phyloP scores from a whole-genome alignment of 2,888 invertebrate species.

The Ganaspis brasiliensis region DNA sequence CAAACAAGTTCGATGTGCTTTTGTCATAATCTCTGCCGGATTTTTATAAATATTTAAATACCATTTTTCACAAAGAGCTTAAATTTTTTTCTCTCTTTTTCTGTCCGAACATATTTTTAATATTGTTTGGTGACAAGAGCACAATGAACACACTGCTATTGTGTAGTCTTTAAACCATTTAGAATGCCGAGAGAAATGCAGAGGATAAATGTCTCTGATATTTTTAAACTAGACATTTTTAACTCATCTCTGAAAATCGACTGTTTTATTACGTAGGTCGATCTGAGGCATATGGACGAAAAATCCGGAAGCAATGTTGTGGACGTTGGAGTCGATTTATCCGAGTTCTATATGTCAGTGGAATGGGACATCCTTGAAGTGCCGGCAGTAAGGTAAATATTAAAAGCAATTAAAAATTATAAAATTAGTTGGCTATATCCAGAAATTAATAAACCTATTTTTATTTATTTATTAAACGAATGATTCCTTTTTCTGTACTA shows the following conservation, averaged over 20 bases:
- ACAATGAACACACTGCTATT: neutral
- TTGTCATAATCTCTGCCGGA: neutral
- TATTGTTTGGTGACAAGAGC: neutral
- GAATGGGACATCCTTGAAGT: slow-evolving; percentile 99
- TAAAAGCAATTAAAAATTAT: slow-evolving; percentile 11
- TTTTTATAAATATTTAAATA: neutral
- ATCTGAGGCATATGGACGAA: slow-evolving; percentile 95
- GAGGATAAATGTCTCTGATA: slow-evolving; percentile 12
- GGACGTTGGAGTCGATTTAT: slow-evolving; percentile 96
- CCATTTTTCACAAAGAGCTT: neutral
- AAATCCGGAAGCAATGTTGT: slow-evolving; percentile 93
- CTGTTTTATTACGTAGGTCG: slow-evolving; percentile 86
- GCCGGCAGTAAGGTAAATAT: slow-evolving; percentile 90
- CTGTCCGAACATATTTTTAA: no score
- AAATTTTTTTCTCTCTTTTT: no score
- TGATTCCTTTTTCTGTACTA: no score
- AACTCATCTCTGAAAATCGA: slow-evolving; percentile 12
- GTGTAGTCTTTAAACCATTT: slow-evolving; percentile 39
- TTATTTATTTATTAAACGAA: neutral
- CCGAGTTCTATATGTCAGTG: slow-evolving; percentile 98
- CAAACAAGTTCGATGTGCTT: slow-evolving; percentile 22
- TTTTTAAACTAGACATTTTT: slow-evolving; percentile 12
- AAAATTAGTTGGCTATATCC: neutral
- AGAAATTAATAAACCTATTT: neutral
- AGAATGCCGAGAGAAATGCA: slow-evolving; percentile 32